These are phyloP conservation scores for Phyllotreta striolata DNA, from an alignment of 2,888 invertebrate species.

Conservation along the genomic window DNA sequence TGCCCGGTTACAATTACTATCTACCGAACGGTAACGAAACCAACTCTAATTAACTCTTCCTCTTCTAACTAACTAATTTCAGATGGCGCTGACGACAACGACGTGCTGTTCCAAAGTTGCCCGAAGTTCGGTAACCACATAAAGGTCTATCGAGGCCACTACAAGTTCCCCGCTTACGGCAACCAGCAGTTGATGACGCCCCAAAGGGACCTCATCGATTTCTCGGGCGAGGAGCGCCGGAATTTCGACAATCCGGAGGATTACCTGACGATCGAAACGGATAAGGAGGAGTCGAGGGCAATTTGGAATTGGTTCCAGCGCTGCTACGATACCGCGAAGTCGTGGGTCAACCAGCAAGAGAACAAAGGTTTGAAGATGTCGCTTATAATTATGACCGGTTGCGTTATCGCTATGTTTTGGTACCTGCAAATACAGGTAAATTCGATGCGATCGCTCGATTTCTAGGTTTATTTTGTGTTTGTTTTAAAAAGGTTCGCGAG, in stretches of 20 bases:
- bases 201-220: constrained; percentile 50
- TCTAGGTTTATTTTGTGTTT: constrained; percentile 3
- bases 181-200: constrained; percentile 55
- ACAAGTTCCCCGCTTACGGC: constrained; percentile 72
- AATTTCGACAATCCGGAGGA: constrained; percentile 40
- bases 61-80: neutral
- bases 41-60: neutral
- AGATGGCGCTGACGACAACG: constrained; percentile 45
- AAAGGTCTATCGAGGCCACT: constrained; percentile 69
- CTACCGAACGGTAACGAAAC: constrained; percentile 47
- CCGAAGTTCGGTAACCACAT: constrained; percentile 51
- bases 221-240: constrained; percentile 48
- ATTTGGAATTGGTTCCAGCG: constrained; percentile 28
- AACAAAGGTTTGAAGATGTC: constrained; percentile 77
- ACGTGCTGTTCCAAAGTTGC: constrained; percentile 54
- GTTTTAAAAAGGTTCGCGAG: constrained; percentile 68
- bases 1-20: constrained; percentile 56
- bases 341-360: constrained; percentile 79
- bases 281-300: constrained; percentile 1
- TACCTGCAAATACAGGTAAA: constrained; percentile 76
- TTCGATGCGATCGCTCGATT: neutral
- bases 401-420: constrained; percentile 78
- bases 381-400: constrained; percentile 71
- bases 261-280: neutral
- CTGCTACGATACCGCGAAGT: constrained; percentile 54